Base-by-base conservation (phyloP, 2,888 invertebrate species). In the Drosophila neutralis region DNA sequence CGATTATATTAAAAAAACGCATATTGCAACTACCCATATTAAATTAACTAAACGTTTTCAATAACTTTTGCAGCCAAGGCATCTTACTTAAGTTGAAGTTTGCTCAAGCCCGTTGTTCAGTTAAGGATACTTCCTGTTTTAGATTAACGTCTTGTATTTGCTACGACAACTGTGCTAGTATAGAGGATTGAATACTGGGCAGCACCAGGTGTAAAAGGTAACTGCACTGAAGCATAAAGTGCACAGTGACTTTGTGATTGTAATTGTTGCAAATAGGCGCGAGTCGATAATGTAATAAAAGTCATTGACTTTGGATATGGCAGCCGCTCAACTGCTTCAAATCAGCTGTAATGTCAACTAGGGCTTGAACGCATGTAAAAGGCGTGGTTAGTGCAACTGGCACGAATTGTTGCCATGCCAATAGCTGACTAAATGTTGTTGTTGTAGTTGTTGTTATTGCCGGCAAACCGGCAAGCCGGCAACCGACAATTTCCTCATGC, bases 401-500 rank as follows among this genome's bases (percentile, higher is more conserved):
- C 53, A 29, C 31, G 48, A 61, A 53, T 54, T 78, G 76, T 71
- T 66, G 62, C 61, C 58, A 38, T 67, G 53, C 24, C 35, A 51
- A 51, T 45, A 45, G 42, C 48, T 49, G 38, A 38, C 45, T 24
- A 64, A 65, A 56, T 61, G 40, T 40, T 42, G 48, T 61, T 74
- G 7, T 4, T 27, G 36, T 10, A 27, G 29, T 7, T 36, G 56
- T 10, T 40, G n/a, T 57, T 45, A 21, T 45, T 62, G 59, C 49
- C 53, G 69, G 59, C 60, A 60, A 51, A 27, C 62, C 53, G 69
- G 59, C 60, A 60, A 51, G 21, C 62, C 60, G 52, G 54, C 64
- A 69, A 57, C 57, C 52, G 70, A 56, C 69, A 71, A 69, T 88
- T 85, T 85, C 84, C 84, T 85, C 78, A 80, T 88, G 70, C 85